Conservation (phyloP, 2,113 vertebrate species). For the Indri indri region DNA sequence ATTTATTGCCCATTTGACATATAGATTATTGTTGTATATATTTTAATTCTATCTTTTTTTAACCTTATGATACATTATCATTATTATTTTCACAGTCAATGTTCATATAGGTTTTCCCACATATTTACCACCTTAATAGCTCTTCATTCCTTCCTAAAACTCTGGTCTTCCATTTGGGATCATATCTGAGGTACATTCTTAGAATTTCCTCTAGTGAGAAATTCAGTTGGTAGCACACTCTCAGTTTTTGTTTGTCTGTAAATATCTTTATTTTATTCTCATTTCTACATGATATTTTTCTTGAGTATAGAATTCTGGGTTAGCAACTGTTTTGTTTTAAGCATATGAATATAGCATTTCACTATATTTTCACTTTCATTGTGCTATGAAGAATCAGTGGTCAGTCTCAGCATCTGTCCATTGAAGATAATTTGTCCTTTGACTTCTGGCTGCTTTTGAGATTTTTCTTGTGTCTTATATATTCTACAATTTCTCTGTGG, state of each 20-base stretch:
- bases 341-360: not conserved
- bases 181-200: not conserved
- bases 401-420: not conserved
- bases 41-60: not conserved
- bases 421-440: not conserved
- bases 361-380: not conserved
- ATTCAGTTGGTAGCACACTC: not conserved
- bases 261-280: not conserved
- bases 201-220: not conserved
- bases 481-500: not conserved
- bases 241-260: not conserved
- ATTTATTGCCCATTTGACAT: not conserved
- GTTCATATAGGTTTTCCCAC: not conserved
- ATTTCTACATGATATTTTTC: not conserved
- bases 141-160: not conserved
- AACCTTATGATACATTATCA: not conserved
- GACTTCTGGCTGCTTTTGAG: not conserved
- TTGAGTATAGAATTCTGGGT: not conserved
- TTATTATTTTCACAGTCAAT: not conserved
- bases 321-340: not conserved
- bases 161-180: not conserved
- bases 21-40: not conserved
- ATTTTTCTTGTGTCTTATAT: not conserved
- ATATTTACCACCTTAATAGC: not conserved
- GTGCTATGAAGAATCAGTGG: not conserved